These are phyloP conservation scores for Oscheius sp. DNA, from an alignment of 1,140 invertebrate genomes.

Conservation along the genomic window DNA sequence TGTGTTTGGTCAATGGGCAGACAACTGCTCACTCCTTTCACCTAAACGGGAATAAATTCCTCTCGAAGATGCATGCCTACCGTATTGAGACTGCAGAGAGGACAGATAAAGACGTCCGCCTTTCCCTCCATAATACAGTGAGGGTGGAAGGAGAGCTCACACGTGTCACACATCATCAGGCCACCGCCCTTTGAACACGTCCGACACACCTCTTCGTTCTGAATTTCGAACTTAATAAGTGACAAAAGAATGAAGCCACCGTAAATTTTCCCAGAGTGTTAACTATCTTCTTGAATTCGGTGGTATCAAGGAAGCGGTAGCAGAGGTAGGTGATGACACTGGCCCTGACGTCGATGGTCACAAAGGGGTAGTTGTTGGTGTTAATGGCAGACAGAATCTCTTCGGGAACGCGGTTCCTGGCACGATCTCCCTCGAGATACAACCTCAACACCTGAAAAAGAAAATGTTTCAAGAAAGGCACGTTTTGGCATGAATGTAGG, in stretches of 20 bases:
- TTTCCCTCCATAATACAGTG: conserved; percentile 5
- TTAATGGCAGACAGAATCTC: neutral
- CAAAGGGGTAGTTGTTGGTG: conserved; percentile 3
- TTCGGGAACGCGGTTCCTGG: neutral
- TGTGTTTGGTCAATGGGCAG: conserved; percentile 17
- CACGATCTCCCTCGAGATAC: conserved; percentile 3
- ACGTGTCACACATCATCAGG: conserved; percentile 12
- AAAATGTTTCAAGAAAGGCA: neutral
- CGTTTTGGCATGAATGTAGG: too few relatives aligned
- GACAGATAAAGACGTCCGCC: neutral
- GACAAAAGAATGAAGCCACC: conserved; percentile 1
- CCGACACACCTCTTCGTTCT: conserved; percentile 35
- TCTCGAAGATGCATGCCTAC: conserved; percentile 12
- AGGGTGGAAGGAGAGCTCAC: conserved; percentile 24
- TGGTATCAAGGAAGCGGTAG: conserved; percentile 24
- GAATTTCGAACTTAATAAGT: neutral
- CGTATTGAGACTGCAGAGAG: conserved; percentile 7
- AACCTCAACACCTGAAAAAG: conserved; percentile 3
- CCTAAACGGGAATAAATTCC: neutral
- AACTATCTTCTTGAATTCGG: conserved; percentile 33
- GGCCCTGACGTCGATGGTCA: neutral
- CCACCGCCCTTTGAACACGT: conserved; percentile 14
- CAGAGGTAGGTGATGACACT: conserved; percentile 22
- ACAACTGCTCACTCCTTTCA: conserved; percentile 1
- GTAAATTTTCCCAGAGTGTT: conserved; percentile 11